Base-by-base conservation (phyloP, 2,797 vertebrate species). In the Parauchenoglanis ngamensis region DNA sequence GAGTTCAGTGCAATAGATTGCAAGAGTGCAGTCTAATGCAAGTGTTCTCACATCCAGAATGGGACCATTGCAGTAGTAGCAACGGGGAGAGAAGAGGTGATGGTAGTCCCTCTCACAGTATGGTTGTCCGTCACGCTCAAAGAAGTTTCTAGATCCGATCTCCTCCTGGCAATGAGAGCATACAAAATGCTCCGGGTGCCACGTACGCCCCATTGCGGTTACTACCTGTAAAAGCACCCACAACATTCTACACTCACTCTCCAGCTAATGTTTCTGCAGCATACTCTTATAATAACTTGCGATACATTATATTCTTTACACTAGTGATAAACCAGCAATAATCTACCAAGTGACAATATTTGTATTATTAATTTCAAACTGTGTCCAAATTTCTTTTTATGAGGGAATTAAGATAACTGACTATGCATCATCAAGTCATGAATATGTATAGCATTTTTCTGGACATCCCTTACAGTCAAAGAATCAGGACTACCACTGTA, bases 71-170 rank as follows among this genome's bases (percentile, higher is more conserved):
- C 97, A 97, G 94, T 97, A 97, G 92, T 94, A 94, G 93, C 97
- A 97, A 85, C 96, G 96, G 0, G 97, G 97, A 0, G 97, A 97
- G 92, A 97, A 97, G 89, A 97, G 96, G 90, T 96, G 96, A 92
- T 97, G 97, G 44, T 97, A 97, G 88, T 97, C 97, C 90, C 95
- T 96, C 94, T 97, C 97, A 0, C 97, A 97, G 94, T 97, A 97
- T 46, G 97, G 97, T 91, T 97, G 97, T 1, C 97, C 96, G 0
- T 97, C 96, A 15, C 97, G 93, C 92, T 97, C 97, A 67, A 97
- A 97, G 94, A 97, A 97, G 92, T 97, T 97, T 81, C 96, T 95
- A 0, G 97, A 97, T 0, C 97, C 97, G 0, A 97, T 97, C 93
- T 97, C 97, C 79, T 97, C 96, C 91, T 97, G 97, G 92, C 97